Conservation (phyloP, 2,888 invertebrate genomes). For the Cheilosia pagana region DNA sequence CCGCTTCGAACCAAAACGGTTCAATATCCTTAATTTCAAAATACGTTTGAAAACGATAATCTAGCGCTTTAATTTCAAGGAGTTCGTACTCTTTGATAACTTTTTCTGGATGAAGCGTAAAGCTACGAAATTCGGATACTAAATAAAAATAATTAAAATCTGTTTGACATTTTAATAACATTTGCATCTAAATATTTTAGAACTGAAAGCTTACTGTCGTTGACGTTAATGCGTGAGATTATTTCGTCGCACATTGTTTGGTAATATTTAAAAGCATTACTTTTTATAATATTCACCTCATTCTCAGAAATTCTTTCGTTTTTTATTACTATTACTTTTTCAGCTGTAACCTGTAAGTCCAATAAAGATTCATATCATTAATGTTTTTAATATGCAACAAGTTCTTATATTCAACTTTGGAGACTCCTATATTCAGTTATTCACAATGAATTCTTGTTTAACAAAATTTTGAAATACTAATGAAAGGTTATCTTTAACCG, state of each 20-base stretch:
- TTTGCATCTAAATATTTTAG: background rate
- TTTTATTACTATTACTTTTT: background rate
- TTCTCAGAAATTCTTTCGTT: background rate
- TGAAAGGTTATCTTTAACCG: no score
- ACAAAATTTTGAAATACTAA: no score
- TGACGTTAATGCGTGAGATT: background rate
- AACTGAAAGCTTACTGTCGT: background rate
- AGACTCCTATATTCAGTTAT: no score
- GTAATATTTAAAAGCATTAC: background rate
- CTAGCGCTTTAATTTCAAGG: background rate
- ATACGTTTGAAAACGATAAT: background rate
- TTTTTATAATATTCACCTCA: background rate
- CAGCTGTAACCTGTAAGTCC: background rate
- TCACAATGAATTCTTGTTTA: no score
- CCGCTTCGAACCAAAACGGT: slow-evolving; percentile 11
- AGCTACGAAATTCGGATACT: background rate
- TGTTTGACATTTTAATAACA: background rate
- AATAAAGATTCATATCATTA: background rate
- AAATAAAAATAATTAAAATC: background rate
- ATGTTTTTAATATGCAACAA: no score
- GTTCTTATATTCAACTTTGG: no score
- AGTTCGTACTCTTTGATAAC: slow-evolving; percentile 8
- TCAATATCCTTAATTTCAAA: slow-evolving; percentile 11
- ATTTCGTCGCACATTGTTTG: background rate
- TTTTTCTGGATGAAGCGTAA: background rate